phyloP scores from a whole-genome alignment of 1,140 invertebrate species.

The Drosophila sucinea region DNA sequence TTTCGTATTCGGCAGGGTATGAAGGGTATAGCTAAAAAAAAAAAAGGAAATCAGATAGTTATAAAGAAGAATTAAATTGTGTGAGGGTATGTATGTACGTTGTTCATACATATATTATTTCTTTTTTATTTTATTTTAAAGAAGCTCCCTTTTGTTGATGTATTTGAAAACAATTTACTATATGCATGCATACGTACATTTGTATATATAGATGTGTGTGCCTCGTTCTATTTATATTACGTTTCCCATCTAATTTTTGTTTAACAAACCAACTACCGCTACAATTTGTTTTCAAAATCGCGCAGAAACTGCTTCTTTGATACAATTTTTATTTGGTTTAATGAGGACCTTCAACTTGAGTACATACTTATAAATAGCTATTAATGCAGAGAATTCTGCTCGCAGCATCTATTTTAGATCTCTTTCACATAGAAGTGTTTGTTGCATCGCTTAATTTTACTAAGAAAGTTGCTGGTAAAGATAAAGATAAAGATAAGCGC shows the following conservation, averaged over 20 bases:
- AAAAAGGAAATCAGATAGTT: neutral
- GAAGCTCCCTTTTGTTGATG: too few relatives aligned
- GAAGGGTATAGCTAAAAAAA: conserved; percentile 15
- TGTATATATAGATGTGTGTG: too few relatives aligned
- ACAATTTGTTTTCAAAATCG: conserved; percentile 62
- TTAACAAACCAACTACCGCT: conserved; percentile 34
- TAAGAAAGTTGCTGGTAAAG: too few relatives aligned
- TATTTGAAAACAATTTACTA: too few relatives aligned
- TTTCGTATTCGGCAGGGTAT: conserved; percentile 23
- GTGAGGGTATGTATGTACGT: too few relatives aligned
- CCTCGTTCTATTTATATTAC: neutral
- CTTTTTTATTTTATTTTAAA: too few relatives aligned
- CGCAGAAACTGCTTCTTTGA: conserved; percentile 61
- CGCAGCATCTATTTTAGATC: too few relatives aligned
- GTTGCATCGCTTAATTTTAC: too few relatives aligned
- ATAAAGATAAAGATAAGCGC: too few relatives aligned
- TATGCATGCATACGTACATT: too few relatives aligned
- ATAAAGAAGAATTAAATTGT: neutral
- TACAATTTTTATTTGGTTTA: conserved; percentile 45
- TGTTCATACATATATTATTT: too few relatives aligned
- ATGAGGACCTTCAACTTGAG: conserved; percentile 72
- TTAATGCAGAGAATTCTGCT: neutral
- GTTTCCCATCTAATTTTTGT: neutral
- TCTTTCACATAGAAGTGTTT: too few relatives aligned
- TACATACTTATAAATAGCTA: conserved; percentile 55